A percentile compares a stretch with the other conserved stretches of the same genome.
These are phyloP conservation scores for Eupelmus urozonus DNA, from an alignment of 2,888 invertebrate genomes.

Conservation along the genomic window DNA sequence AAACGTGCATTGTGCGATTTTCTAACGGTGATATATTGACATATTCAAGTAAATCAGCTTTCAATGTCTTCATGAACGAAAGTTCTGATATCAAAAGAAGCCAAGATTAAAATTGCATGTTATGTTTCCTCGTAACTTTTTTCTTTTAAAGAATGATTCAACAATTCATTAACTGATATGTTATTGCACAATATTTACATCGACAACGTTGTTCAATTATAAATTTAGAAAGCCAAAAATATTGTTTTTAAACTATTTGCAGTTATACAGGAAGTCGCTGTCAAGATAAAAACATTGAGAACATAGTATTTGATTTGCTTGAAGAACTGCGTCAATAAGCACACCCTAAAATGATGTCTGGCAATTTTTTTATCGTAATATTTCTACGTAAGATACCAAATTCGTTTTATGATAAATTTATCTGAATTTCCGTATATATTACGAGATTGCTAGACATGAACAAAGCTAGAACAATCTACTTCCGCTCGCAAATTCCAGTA, in stretches of 20 bases:
- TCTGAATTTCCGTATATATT: background rate
- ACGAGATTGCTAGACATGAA: slow-evolving; percentile 28
- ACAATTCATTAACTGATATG: no score
- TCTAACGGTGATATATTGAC: background rate
- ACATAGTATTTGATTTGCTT: background rate
- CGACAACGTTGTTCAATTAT: no score
- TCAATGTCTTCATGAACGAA: background rate
- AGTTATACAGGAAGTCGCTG: no score
- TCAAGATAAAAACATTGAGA: background rate
- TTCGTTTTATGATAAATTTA: background rate
- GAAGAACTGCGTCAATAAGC: background rate
- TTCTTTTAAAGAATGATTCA: background rate
- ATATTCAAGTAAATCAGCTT: background rate
- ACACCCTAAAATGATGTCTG: slow-evolving; percentile 18
- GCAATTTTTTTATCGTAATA: slow-evolving; percentile 20
- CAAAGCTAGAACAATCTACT: background rate
- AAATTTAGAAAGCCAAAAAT: no score
- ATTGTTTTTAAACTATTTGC: no score
- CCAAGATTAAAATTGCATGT: background rate
- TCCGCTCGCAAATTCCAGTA: background rate
- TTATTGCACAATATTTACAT: no score
- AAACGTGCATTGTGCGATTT: background rate
- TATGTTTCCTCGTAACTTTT: background rate
- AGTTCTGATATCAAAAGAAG: background rate
- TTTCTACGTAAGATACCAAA: background rate